These are phyloP conservation scores for Notothenia coriiceps DNA, from an alignment of 2,113 vertebrate species.

Conservation along the genomic window DNA sequence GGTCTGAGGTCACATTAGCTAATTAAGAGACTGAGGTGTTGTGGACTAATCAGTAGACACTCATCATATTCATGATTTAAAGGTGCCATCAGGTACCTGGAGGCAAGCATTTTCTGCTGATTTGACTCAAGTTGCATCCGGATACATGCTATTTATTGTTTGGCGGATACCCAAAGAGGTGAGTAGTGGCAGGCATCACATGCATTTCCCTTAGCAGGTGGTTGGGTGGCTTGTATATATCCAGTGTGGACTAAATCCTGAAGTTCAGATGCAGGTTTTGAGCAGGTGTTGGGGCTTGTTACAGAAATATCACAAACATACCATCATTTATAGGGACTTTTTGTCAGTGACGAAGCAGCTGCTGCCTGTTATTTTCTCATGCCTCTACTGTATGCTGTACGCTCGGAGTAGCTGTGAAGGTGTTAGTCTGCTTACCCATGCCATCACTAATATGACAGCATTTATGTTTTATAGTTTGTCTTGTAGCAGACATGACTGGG, in stretches of 20 bases:
- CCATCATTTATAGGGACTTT: background rate
- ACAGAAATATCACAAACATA: slow-evolving; percentile 3
- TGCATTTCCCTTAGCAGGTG: background rate
- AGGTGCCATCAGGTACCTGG: background rate
- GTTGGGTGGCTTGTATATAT: slow-evolving; percentile 5
- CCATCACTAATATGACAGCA: slow-evolving; percentile 50
- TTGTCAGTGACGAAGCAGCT: slow-evolving; percentile 10
- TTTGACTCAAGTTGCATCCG: background rate
- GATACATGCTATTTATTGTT: background rate
- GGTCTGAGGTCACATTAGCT: background rate
- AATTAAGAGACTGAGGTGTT: background rate
- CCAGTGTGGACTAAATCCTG: slow-evolving; percentile 2
- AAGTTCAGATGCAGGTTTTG: slow-evolving; percentile 8
- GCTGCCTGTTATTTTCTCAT: slow-evolving; percentile 22
- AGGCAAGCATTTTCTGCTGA: background rate
- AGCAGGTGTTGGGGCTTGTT: background rate
- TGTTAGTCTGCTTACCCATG: slow-evolving; percentile 35
- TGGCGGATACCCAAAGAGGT: background rate
- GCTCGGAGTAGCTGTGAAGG: slow-evolving; percentile 18
- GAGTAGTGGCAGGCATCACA: background rate
- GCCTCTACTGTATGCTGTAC: background rate
- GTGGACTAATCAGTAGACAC: background rate
- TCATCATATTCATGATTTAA: slow-evolving; percentile 1
- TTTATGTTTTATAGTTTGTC: slow-evolving; percentile 33
- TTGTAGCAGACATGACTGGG: slow-evolving; percentile 35